phyloP scores from a whole-genome alignment of 1,140 invertebrate genomes.

The Tetragnatha versicolor region DNA sequence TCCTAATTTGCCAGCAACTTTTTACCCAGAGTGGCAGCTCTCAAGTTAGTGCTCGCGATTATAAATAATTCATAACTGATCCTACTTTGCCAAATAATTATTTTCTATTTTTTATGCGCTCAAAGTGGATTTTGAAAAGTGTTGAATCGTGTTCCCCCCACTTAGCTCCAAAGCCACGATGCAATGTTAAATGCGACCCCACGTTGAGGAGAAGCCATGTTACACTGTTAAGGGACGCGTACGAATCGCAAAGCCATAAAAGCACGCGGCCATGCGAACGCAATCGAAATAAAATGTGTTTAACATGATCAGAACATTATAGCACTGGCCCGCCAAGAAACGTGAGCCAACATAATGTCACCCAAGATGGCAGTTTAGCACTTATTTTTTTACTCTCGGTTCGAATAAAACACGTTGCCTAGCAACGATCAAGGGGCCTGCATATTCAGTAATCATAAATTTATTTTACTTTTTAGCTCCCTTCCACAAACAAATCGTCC shows the following conservation, averaged over 20 bases:
- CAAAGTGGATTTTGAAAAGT: conserved; percentile 2
- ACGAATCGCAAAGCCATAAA: conserved; percentile 37
- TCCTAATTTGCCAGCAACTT: no score
- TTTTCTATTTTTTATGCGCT: not conserved
- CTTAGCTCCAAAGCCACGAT: conserved; percentile 9
- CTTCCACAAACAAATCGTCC: conserved; percentile 49
- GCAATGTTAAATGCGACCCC: conserved; percentile 4
- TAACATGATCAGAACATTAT: conserved; percentile 49
- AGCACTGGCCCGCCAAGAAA: conserved; percentile 22
- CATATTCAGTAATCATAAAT: conserved; percentile 54
- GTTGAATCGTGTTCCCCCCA: conserved; percentile 8
- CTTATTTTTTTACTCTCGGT: conserved; percentile 10
- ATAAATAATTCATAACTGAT: not conserved
- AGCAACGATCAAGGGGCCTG: conserved; percentile 36
- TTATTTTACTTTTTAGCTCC: conserved; percentile 32
- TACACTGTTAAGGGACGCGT: not conserved
- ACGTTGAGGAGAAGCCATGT: not conserved
- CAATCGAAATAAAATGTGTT: conserved; percentile 54
- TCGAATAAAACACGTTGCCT: conserved; percentile 41
- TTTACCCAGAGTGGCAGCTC: no score
- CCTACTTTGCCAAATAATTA: not conserved
- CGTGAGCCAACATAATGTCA: conserved; percentile 50
- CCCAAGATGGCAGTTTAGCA: conserved; percentile 45
- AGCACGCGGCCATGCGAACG: conserved; percentile 2
- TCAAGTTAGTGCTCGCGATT: no score